Base-by-base conservation (phyloP, 2,888 invertebrate genomes). In the Lissocephala sabroskyi region DNA sequence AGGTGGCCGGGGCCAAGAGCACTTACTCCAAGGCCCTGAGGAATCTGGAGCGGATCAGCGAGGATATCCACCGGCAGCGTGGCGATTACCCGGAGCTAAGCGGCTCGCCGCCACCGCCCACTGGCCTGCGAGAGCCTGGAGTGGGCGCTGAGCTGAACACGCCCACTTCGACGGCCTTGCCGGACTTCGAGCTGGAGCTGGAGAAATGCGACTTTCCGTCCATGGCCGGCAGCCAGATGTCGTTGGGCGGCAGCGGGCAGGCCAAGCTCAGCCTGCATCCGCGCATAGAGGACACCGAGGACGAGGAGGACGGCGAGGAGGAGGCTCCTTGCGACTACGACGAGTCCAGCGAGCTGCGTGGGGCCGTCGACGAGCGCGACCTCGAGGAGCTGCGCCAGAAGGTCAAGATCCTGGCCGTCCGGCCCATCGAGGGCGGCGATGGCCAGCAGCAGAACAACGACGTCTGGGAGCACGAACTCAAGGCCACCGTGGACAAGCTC, bases 41-140 rank as follows among this genome's bases (percentile, higher is more conserved):
- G 62, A 91, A 92, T 58, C 86, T 97, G 19, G 97, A 97, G 83
- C 90, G 91, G 64, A 97, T 97, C 54, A 96, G 96, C 6, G 95
- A 96, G 85, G 95, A 96, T 79, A 96, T 96, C 61, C 95, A 96
- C 81, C 75, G 83, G 44, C 82, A 81, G 57, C 80, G 85, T 45
- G 84, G 85, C 29, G 81, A 80, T 45, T 79, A 79, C 49, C 71
- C 74, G 4, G 52, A 65, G 9, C 58, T 71, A 41, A 70, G 68
- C 33, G 50, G 47, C 10, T 62, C 71, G 1, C 76, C 79, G 14
- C 81, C 82, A 41, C 85, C 85, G 28, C 79, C 83, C n/a, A n/a
- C n/a, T 0, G 85, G 85, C 13, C 80, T 81, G 0, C 68, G 85
- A 4, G 91, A 92, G 70, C 92, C 92, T 0, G 92, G 92, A 1